Evolutionary conservation across 92 coral and sea anemone species (phyloP).

Genomic region (Epizoanthus scotinus): DNA sequence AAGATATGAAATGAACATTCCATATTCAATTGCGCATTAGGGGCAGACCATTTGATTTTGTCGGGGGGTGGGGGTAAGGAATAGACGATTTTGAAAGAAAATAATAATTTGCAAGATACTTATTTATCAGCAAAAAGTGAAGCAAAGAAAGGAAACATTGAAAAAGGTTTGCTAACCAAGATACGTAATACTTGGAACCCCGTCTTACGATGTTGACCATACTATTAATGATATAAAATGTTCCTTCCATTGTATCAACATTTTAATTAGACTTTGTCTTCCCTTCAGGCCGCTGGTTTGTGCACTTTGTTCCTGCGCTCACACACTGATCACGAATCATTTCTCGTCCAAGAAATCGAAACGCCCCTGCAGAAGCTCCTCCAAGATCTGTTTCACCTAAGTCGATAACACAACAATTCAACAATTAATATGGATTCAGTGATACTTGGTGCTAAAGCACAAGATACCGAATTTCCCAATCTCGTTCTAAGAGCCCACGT

Average conservation of each 20-base stretch:
- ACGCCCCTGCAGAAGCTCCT: constrained; percentile 66
- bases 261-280: neutral
- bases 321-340: neutral
- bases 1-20: too few relatives aligned
- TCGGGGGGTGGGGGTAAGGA: too few relatives aligned
- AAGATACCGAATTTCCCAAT: neutral
- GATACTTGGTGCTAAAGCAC: neutral
- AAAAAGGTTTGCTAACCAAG: too few relatives aligned
- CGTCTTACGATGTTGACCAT: too few relatives aligned
- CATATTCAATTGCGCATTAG: too few relatives aligned
- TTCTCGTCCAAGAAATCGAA: constrained; percentile 53
- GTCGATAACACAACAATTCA: neutral
- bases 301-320: too few relatives aligned
- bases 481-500: neutral
- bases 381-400: constrained; percentile 69
- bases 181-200: too few relatives aligned
- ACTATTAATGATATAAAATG: neutral
- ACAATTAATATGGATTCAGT: neutral
- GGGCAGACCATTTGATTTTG: too few relatives aligned
- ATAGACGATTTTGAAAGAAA: too few relatives aligned
- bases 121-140: too few relatives aligned
- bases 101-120: too few relatives aligned
- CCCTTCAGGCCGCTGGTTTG: neutral
- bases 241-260: neutral
- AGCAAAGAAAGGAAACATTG: too few relatives aligned